Base-by-base conservation (phyloP, 2,888 invertebrate genomes). In the Mesopsocus fuscifrons region DNA sequence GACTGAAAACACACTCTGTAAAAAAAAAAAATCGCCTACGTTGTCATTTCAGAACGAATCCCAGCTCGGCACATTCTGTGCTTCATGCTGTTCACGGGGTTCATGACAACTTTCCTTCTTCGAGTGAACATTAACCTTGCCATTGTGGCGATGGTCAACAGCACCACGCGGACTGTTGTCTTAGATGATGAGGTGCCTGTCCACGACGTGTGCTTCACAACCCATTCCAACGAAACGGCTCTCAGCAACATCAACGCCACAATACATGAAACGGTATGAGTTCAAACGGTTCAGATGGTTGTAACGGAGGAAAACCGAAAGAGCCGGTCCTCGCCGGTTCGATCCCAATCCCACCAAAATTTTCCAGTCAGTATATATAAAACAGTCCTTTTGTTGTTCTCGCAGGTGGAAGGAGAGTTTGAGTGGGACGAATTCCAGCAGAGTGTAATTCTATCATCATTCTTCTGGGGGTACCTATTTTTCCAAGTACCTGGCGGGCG, bases 391-490 rank as follows among this genome's bases (percentile, higher is more conserved):
- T 38, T 26, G 6, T 26, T 26, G 6, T 26, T 11, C 6, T 26
- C 11, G 8, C 26, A 26, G 26, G 11, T 11, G 8, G 11, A 6
- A 26, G 51, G 49, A 6, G 49, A 52, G 30, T 60, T 58, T 47
- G 50, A 54, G 30, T 62, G 60, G 60, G 53, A 52, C 43, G 50
- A 54, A 23, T 46, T 55, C 41, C 49, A 54, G 15, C 58, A 57
- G 45, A 61, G 61, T 3, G 48, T 58, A 33, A 53, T 62, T 20
- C 54, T 63, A 15, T 53, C 57, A 8, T 57, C 60, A 2, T 65
- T 65, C 52, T 65, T 65, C 55, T 64, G 60, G 53, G 63, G 64
- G 4, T 64, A 64, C 49, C 54, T 63, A 20, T 41, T 61, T 15
- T 61, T 61, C 3, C 64, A 64, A 52, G 34, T 43, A 18, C 63